A percentile compares a stretch with the other conserved stretches of the same genome.
These are phyloP conservation scores for Dysmachus trigonus DNA, from an alignment of 2,888 invertebrate species.

Conservation along the genomic window DNA sequence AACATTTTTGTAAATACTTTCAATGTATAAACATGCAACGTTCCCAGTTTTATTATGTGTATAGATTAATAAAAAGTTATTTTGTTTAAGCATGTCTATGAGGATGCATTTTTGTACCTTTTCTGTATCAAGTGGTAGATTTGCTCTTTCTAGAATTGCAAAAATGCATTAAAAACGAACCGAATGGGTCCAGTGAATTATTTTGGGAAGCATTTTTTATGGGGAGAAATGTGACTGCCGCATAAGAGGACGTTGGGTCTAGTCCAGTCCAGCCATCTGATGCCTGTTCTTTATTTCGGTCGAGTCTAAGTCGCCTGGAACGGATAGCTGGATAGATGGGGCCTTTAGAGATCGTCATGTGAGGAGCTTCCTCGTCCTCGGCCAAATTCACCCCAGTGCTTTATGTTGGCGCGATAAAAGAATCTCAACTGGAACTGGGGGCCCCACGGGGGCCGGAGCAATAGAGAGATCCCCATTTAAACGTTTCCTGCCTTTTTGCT, in stretches of 20 bases:
- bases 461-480: slow-evolving; percentile 11
- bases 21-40: too few relatives aligned
- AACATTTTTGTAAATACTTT: too few relatives aligned
- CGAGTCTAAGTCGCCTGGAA: neutral
- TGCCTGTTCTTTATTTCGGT: neutral
- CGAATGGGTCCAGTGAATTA: neutral
- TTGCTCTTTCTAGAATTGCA: neutral
- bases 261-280: neutral
- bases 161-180: neutral
- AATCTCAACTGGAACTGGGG: slow-evolving; percentile 24
- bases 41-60: too few relatives aligned
- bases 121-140: neutral
- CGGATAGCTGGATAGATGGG: neutral
- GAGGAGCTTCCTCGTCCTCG: neutral
- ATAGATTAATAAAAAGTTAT: too few relatives aligned
- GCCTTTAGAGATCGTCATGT: neutral
- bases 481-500: slow-evolving; percentile 9
- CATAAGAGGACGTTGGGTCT: too few relatives aligned
- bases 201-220: neutral
- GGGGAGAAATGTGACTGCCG: neutral
- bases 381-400: neutral
- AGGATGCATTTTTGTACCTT: neutral
- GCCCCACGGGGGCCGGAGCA: neutral
- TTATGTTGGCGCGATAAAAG: neutral
- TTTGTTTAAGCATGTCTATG: too few relatives aligned